These are phyloP conservation scores for Anser brachyrhynchus DNA, from an alignment of 2,113 vertebrate species.

Conservation along the genomic window DNA sequence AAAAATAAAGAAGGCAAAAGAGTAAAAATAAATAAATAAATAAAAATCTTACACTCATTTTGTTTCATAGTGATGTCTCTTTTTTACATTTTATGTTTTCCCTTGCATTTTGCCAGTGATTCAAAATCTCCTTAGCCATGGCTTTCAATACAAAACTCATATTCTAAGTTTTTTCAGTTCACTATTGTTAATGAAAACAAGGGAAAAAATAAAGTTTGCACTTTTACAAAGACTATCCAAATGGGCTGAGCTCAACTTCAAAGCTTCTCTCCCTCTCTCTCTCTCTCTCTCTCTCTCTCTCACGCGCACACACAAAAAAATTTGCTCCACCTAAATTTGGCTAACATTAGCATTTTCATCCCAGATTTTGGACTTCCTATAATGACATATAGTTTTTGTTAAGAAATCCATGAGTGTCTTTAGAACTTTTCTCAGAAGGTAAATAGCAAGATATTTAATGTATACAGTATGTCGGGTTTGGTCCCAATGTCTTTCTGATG, in stretches of 20 bases:
- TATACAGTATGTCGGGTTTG: slow-evolving; percentile 9
- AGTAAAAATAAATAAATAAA: not conserved
- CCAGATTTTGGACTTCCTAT: slow-evolving; percentile 50
- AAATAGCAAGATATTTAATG: slow-evolving; percentile 55
- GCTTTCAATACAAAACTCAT: not conserved
- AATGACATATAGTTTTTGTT: slow-evolving; percentile 66
- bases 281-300: too few species aligned
- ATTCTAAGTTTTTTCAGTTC: not conserved
- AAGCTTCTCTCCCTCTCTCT: too few species aligned
- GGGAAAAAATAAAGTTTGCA: slow-evolving; percentile 50
- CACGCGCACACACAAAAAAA: not conserved
- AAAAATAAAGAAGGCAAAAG: not conserved
- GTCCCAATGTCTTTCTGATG: not conserved
- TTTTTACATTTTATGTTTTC: not conserved
- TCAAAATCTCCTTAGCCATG: not conserved
- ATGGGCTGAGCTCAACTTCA: slow-evolving; percentile 46
- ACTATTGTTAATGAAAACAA: slow-evolving; percentile 33
- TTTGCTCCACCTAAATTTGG: slow-evolving; percentile 60
- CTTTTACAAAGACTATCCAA: slow-evolving; percentile 46
- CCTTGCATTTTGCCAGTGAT: not conserved
- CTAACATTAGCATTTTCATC: slow-evolving; percentile 61
- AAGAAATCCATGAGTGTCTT: slow-evolving; percentile 57
- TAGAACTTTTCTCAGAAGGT: slow-evolving; percentile 16
- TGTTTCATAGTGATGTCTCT: not conserved
- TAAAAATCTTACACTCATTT: not conserved